Percentiles rank a stretch among this genome's conserved stretches.
Evolutionary conservation across 2,888 invertebrate species (phyloP).

Genomic region (Macropis europaea): DNA sequence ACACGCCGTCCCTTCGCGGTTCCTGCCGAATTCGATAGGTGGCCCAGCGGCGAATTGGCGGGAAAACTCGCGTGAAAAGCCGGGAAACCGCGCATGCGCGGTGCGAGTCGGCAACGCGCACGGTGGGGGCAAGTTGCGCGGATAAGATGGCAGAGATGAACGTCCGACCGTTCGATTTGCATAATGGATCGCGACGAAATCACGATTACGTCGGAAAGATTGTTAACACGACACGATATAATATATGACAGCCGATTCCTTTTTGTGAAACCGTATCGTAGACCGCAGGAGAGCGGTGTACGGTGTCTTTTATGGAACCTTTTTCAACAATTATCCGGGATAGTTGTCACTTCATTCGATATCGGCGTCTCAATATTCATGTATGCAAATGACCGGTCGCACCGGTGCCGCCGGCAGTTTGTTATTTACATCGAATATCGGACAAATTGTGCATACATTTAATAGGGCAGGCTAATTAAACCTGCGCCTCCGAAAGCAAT

Average conservation of each 20-base stretch:
- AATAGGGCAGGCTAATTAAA: slow-evolving; percentile 32
- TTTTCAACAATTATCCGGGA: slow-evolving; percentile 31
- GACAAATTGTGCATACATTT: slow-evolving; percentile 49
- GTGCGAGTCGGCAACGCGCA: too few species aligned
- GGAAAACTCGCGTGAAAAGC: slow-evolving; percentile 48
- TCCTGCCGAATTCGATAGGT: slow-evolving; percentile 69
- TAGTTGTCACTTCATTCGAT: slow-evolving; percentile 48
- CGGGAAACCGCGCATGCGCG: background rate
- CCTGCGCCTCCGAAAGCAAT: background rate
- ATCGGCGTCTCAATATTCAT: slow-evolving; percentile 46
- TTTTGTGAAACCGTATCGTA: background rate
- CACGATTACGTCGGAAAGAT: background rate
- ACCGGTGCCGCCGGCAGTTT: slow-evolving; percentile 10
- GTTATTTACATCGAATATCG: slow-evolving; percentile 45
- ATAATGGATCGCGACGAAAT: slow-evolving; percentile 15
- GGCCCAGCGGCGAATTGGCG: slow-evolving; percentile 60
- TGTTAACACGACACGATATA: background rate
- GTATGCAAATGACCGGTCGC: slow-evolving; percentile 46
- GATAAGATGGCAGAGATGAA: background rate
- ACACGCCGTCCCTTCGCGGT: slow-evolving; percentile 62
- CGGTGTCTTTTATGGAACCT: background rate
- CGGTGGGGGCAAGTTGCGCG: too few species aligned
- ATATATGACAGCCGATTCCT: slow-evolving; percentile 7
- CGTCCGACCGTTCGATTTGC: background rate
- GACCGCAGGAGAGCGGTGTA: background rate